Evolutionary conservation across 2,888 invertebrate genomes (phyloP).

Genomic region (Chrysotoxum bicinctum): DNA sequence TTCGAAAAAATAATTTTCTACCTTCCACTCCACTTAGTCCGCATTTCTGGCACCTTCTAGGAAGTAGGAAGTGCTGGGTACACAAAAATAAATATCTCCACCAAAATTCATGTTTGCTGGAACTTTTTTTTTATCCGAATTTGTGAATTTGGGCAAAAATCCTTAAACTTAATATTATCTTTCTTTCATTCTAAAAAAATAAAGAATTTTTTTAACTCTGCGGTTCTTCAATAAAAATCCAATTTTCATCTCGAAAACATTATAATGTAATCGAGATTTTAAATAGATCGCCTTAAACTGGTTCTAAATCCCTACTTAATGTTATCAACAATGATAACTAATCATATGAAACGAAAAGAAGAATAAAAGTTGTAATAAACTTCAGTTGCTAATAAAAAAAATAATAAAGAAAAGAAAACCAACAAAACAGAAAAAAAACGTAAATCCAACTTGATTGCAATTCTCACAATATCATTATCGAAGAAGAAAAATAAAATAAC

Average conservation of each 20-base stretch:
- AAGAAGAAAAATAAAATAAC: not conserved
- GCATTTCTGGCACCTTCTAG: no score
- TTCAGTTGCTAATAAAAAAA: not conserved
- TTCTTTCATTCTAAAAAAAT: no score
- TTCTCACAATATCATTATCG: slow-evolving; percentile 28
- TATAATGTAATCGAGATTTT: not conserved
- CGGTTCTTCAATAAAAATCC: not conserved
- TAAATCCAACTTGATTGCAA: slow-evolving; percentile 43
- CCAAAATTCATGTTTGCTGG: no score
- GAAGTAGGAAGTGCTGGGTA: no score
- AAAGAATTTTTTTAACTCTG: not conserved
- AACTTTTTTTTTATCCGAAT: no score
- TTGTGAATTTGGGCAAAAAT: no score
- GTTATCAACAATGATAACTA: slow-evolving; percentile 59
- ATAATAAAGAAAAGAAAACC: not conserved
- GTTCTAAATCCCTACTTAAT: slow-evolving; percentile 34
- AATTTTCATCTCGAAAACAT: not conserved
- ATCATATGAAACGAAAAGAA: slow-evolving; percentile 52
- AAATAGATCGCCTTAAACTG: slow-evolving; percentile 33
- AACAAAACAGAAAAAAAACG: not conserved
- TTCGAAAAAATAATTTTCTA: no score
- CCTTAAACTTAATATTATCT: no score
- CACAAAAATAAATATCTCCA: no score
- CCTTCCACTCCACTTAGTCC: no score
- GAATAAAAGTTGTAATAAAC: slow-evolving; percentile 15